Conservation (phyloP, 2,113 vertebrate genomes). For the Craseonycteris thonglongyai region DNA sequence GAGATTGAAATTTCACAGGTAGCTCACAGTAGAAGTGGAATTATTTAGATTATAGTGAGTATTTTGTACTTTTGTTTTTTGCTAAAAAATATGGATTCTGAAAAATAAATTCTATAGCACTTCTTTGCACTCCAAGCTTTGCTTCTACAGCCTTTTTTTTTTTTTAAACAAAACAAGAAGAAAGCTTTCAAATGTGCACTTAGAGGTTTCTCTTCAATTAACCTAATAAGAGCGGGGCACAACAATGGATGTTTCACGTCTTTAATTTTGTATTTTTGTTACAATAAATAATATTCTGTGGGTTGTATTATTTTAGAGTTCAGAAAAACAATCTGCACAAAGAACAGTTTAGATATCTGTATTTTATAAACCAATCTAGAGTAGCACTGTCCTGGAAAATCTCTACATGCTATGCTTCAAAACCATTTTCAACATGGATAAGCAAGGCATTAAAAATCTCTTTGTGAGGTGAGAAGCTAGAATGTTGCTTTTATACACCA, state of each 20-base stretch:
- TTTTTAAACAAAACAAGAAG: not conserved
- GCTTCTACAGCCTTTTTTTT: not conserved
- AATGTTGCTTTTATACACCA: not conserved
- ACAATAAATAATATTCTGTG: conserved; percentile 6
- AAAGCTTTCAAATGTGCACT: not conserved
- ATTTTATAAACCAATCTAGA: conserved; percentile 42
- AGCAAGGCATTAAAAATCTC: conserved; percentile 27
- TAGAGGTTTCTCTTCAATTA: not conserved
- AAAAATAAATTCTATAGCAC: not conserved
- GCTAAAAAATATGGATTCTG: not conserved
- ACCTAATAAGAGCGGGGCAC: not conserved
- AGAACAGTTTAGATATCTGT: conserved; percentile 25
- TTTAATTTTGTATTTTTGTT: conserved; percentile 19
- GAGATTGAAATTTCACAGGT: not conserved
- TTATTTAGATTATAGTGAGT: not conserved
- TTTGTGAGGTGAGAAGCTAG: not conserved
- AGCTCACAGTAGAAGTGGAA: not conserved
- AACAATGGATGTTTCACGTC: not conserved
- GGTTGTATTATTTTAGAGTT: conserved; percentile 11
- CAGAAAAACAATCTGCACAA: conserved; percentile 17
- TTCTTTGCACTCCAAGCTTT: not conserved
- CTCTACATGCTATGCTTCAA: conserved; percentile 16
- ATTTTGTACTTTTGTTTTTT: not conserved
- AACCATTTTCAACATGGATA: conserved; percentile 56
- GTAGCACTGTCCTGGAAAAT: conserved; percentile 52